Percentiles rank a stretch among this genome's conserved stretches.
Evolutionary conservation across 2,797 vertebrate genomes (phyloP).

Genomic region (Ispidina picta): DNA sequence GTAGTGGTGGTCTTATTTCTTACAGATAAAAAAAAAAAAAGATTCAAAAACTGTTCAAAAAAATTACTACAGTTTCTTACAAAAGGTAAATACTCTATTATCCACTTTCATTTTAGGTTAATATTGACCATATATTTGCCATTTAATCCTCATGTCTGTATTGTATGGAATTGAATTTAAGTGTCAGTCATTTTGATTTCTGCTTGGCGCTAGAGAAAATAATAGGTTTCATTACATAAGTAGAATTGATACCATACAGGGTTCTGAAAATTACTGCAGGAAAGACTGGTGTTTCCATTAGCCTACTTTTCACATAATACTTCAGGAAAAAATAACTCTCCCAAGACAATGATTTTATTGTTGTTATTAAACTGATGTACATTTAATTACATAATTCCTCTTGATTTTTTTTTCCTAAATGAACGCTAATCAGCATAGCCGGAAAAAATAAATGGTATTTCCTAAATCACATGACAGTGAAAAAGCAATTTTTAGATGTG

Average conservation of each 20-base stretch:
- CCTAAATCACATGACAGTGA: background rate
- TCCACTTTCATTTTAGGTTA: background rate
- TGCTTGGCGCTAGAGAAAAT: constrained; percentile 31
- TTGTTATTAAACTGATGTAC: background rate
- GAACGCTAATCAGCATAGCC: background rate
- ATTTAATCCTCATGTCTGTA: background rate
- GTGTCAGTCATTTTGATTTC: constrained; percentile 21
- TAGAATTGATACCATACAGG: background rate
- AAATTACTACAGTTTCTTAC: background rate
- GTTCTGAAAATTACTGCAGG: background rate
- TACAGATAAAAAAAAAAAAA: background rate
- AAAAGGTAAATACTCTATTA: background rate
- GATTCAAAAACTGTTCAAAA: background rate
- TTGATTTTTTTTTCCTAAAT: constrained; percentile 6
- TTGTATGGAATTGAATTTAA: background rate
- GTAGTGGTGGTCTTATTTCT: background rate
- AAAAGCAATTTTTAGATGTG: background rate
- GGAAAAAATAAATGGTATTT: background rate
- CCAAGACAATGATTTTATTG: background rate
- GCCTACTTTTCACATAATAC: background rate
- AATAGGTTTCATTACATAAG: background rate
- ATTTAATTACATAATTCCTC: background rate
- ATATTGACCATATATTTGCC: background rate
- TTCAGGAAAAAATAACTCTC: background rate
- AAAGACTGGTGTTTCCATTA: background rate